A percentile compares a stretch with the other conserved stretches of the same genome.
Evolutionary conservation across 2,888 invertebrate species (phyloP).

Genomic region (Hypsopygia costalis): DNA sequence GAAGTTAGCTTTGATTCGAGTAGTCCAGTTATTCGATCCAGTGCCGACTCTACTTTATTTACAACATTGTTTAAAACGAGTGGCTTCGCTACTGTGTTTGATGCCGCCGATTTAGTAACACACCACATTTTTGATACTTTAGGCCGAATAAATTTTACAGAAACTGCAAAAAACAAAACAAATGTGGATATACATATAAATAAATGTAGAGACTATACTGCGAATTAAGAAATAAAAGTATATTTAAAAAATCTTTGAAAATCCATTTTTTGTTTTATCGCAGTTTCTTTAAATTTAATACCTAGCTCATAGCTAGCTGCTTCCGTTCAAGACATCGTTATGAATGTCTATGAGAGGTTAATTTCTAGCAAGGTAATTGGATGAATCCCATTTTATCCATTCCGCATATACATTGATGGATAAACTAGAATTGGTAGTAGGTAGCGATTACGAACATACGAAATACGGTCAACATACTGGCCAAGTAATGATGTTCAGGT

Average conservation of each 20-base stretch:
- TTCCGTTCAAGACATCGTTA: no score
- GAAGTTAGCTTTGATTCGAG: slow-evolving; percentile 32
- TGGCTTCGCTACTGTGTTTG: slow-evolving; percentile 36
- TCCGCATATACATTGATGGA: no score
- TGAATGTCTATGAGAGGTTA: no score
- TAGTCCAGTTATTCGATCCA: slow-evolving; percentile 26
- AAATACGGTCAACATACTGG: no score
- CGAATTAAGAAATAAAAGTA: no score
- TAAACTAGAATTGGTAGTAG: no score
- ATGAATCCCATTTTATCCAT: no score
- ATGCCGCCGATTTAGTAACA: slow-evolving; percentile 35
- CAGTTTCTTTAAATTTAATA: slow-evolving; percentile 39
- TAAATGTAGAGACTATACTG: no score
- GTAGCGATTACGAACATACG: no score
- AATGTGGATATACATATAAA: slow-evolving; percentile 27
- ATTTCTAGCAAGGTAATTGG: no score
- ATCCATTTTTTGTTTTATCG: slow-evolving; percentile 53
- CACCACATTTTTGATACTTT: slow-evolving; percentile 46
- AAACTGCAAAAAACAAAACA: slow-evolving; percentile 64
- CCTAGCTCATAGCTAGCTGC: no score
- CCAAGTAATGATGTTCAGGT: no score
- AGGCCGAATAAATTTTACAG: slow-evolving; percentile 50
- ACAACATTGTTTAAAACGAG: slow-evolving; percentile 46
- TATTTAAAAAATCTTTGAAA: not conserved
- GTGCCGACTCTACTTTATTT: slow-evolving; percentile 34